Evolutionary conservation across 1,140 invertebrate genomes (phyloP).

Genomic region (Mylabris phalerata): DNA sequence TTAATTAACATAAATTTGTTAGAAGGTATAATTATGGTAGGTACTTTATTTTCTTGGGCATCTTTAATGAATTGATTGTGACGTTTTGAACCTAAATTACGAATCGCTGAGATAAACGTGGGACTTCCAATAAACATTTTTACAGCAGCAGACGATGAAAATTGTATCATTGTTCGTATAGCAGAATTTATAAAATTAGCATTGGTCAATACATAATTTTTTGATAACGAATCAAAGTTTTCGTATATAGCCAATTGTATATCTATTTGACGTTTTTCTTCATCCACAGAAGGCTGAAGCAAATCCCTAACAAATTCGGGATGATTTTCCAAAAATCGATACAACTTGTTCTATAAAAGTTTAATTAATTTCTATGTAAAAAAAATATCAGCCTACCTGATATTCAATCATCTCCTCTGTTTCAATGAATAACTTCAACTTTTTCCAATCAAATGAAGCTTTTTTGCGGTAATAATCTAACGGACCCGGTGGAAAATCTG

Average conservation of each 20-base stretch:
- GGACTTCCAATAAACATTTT: slow-evolving; percentile 19
- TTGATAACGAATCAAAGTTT: slow-evolving; percentile 36
- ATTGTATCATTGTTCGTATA: slow-evolving; percentile 9
- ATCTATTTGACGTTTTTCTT: slow-evolving; percentile 54
- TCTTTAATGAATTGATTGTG: slow-evolving; percentile 60
- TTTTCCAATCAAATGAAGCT: slow-evolving; percentile 75
- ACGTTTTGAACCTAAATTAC: slow-evolving; percentile 65
- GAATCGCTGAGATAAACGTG: slow-evolving; percentile 59
- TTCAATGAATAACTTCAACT: slow-evolving; percentile 64
- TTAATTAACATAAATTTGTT: no score
- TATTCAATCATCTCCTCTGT: slow-evolving; percentile 61
- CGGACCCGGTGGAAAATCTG: slow-evolving; percentile 57
- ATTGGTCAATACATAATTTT: slow-evolving; percentile 6
- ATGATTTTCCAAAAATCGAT: slow-evolving; percentile 12
- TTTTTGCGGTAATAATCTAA: slow-evolving; percentile 64
- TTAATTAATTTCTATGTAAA: not conserved
- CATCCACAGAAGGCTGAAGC: slow-evolving; percentile 46
- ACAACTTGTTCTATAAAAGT: slow-evolving; percentile 13
- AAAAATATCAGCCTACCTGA: slow-evolving; percentile 48
- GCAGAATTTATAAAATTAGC: slow-evolving; percentile 42
- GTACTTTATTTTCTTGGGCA: slow-evolving; percentile 58
- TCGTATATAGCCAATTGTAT: slow-evolving; percentile 55
- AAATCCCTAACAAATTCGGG: slow-evolving; percentile 9
- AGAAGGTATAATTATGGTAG: no score
- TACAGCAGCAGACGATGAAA: slow-evolving; percentile 17